Evolutionary conservation across 2,888 invertebrate genomes (phyloP).

Genomic region (Lasioglossum leucozonium): DNA sequence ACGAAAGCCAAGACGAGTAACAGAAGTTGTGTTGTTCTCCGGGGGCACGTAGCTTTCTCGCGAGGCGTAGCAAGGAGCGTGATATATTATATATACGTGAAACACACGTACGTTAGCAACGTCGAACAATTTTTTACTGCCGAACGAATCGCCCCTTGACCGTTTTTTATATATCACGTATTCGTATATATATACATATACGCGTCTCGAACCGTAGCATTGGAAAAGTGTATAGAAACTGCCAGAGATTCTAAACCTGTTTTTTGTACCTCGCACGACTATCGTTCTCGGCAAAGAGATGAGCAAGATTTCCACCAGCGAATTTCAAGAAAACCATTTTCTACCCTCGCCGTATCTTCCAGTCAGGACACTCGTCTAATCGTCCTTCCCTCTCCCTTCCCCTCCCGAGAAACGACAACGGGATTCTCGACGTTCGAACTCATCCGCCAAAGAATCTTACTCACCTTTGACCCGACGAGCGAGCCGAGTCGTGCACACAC

Average conservation of each 20-base stretch:
- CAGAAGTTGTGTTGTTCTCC: background rate
- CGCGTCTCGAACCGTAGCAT: conserved; percentile 48
- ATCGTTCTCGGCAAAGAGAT: conserved; percentile 17
- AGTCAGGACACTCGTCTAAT: background rate
- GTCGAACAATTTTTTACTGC: conserved; percentile 57
- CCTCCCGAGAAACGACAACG: background rate
- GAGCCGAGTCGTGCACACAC: conserved; percentile 13
- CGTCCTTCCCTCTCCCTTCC: no score
- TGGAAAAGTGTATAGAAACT: conserved; percentile 19
- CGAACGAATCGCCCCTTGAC: conserved; percentile 46
- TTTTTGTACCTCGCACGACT: conserved; percentile 37
- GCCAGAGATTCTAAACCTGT: conserved; percentile 35
- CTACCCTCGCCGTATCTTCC: background rate
- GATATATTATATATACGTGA: conserved; percentile 37
- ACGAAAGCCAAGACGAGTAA: background rate
- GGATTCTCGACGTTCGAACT: background rate
- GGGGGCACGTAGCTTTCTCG: background rate
- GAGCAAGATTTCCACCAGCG: background rate
- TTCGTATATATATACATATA: conserved; percentile 20
- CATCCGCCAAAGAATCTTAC: background rate
- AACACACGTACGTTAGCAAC: conserved; percentile 22
- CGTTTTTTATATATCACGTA: conserved; percentile 43
- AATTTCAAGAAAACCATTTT: background rate
- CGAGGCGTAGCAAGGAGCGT: conserved; percentile 34
- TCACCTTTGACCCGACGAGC: background rate